Evolutionary conservation across 92 coral and sea anemone species (phyloP), one percentile per base, ranked within the genome.

Genomic region (Phenganax stokvisi): DNA sequence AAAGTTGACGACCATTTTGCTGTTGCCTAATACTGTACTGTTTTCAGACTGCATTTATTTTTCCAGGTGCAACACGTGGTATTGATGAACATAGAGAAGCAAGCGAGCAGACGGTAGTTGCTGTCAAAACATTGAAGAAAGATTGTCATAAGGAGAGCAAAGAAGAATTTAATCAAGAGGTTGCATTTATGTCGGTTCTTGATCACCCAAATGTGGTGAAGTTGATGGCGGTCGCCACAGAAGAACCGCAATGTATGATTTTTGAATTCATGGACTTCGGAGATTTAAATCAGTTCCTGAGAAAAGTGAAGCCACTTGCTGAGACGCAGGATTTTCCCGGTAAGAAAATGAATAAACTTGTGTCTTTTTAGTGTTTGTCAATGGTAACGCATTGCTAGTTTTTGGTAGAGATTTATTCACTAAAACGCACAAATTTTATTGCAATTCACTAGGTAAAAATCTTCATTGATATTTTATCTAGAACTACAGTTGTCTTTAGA

Each of bases 181-280:
- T 90, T 10, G 96, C 98, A 0, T 57, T 94, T 82, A 94, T 94
- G 98, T 89, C 98, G 0, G 77, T 94, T 10, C 89, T 94, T 7
- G 89, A 94, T 55, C 98, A 94, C 80, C 84, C 86, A 7, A 90
- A 94, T 82, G 90, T 94, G 56, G 91, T 94, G 9, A 90, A 89
- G 79, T 81, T 94, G 17, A 74, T 94, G 56, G 98, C 91, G 4
- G 97, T 94, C 61, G 92, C 98, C 7, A 94, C 97, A 0, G 98
- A 94, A 64, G 98, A 92, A 37, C 98, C 98, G 20, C 90, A 88
- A 74, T 96, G 98, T 16, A 94, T 94, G 98, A 94, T 94, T 64
- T 94, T 94, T 63, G 98, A 94, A 70, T 94, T 88, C 85, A 94
- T 94, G 98, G 86, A 89, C 16, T 77, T 83, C 0, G 98, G 98